Base-by-base conservation (phyloP, 2,113 vertebrate genomes). In the Tychaedon coryphoeus region DNA sequence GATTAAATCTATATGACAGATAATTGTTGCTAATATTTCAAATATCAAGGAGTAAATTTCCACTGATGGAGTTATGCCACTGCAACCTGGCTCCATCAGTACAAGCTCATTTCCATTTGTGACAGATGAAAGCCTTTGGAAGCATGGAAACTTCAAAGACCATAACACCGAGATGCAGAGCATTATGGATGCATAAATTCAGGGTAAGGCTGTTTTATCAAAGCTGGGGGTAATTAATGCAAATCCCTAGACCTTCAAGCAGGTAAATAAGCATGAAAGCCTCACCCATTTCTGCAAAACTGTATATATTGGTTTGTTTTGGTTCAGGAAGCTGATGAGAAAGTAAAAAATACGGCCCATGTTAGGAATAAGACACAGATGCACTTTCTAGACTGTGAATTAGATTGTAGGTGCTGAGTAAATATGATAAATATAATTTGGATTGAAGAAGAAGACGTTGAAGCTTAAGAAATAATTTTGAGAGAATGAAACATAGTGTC, bases 61-160 rank as follows among this genome's bases (percentile, higher is more conserved):
- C 40, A 61, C 34, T 77, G 86, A 74, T 84, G 36, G 45, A 94
- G 73, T 65, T 86, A 34, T 23, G 34, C 24, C 42, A 70, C 24
- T 33, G 34, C 19, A 86, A 93, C 75, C 34, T 73, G 51, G 34
- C 17, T 48, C 20, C 28, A 38, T 88, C 81, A 62, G 25, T 75
- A 58, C 31, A 90, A 34, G 24, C 47, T 95, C 42, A 91, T 96
- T 95, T 92, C 69, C 70, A 77, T 92, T 92, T 62, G 51, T 75
- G 84, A 72, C 80, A 79, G 79, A 92, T 75, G 38, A 95, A 94
- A 94, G 86, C 70, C 71, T 92, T 85, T 58, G 79, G 79, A 90
- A 90, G 83, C 92, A 88, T 82, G 75, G 92, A 88, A 95, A 92
- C 86, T 94, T 94, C 89, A 95, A 96, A 96, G 86, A 62, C 61